Base-by-base conservation (phyloP, 2,797 vertebrate species). In the Hippopotamyrus pictus region DNA sequence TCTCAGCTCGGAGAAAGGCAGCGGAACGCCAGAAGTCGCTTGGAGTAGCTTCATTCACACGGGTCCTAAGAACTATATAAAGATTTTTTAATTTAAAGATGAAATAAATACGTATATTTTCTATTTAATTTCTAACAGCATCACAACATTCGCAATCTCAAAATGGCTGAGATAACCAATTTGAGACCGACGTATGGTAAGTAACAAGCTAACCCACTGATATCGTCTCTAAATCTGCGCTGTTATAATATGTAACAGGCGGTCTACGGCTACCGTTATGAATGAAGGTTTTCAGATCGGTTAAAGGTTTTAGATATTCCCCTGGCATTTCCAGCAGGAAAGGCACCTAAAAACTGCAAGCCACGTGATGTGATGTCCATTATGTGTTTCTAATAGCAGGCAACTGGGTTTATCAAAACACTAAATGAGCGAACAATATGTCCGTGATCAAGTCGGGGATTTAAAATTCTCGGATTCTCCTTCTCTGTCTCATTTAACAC, bases 141-240 rank as follows among this genome's bases (percentile, higher is more conserved):
- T 53, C 91, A 90, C 90, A 92, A 88, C 91, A 92, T 90, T 86
- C 91, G 88, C 59, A 89, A 11, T 89, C 93, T 94, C 95, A 96
- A 96, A 95, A 96, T 96, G 96, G 96, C 96, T 95, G 96, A 96
- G 92, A 95, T 96, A 79, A 94, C 94, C 88, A 95, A 96, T 91
- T 94, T 96, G 92, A 93, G 94, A 95, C 94, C 95, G 90, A 92
- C 93, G 91, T 96, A 96, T 92, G 96, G 96, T 96, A 91, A 96
- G 96, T 92, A 88, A 3, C 29, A 11, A 22, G 57, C 79, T 79
- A 50, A 59, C 25, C 22, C 88, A 46, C 79, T 87, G 59, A 44
- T 25, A 17, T 50, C 53, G 73, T 7, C n/a, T 83, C 41, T 6
- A 50, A 86, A 37, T 65, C 83, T 46, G 82, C 1, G 5, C 37